A percentile compares a stretch with the other conserved stretches of the same genome.
Evolutionary conservation across 2,113 vertebrate species (phyloP).

Genomic region (Onychostruthus taczanowskii): DNA sequence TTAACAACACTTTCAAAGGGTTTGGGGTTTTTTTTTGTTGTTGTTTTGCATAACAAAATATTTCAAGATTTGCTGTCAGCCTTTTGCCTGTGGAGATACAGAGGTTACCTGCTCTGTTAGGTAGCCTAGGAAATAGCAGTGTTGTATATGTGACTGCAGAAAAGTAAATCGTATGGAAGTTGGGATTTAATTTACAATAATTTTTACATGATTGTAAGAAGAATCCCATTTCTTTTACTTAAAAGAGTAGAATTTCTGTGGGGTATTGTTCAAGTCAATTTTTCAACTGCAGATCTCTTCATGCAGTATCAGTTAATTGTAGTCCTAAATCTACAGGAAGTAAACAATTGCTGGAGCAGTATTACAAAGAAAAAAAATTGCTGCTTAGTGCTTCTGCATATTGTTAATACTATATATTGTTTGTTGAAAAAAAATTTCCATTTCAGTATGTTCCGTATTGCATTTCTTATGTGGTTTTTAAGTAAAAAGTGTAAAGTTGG

Average conservation of each 20-base stretch:
- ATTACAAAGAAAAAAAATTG: conserved; percentile 13
- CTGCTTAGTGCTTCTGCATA: conserved; percentile 69
- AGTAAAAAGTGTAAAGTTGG: conserved; percentile 70
- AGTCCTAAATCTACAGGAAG: conserved; percentile 9
- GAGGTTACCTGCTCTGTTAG: conserved; percentile 48
- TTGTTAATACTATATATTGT: conserved; percentile 59
- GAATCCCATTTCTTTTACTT: conserved; percentile 31
- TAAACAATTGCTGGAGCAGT: conserved; percentile 47
- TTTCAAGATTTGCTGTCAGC: conserved; percentile 15
- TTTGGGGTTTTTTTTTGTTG: not conserved
- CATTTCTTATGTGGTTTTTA: conserved; percentile 75
- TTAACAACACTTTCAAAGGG: conserved; percentile 44
- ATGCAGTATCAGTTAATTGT: conserved; percentile 25
- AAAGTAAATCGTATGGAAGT: conserved; percentile 21
- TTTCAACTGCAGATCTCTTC: conserved; percentile 51
- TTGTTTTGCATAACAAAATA: conserved; percentile 2
- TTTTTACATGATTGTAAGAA: conserved; percentile 53
- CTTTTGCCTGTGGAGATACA: conserved; percentile 61
- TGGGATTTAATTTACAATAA: conserved; percentile 59
- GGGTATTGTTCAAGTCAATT: conserved; percentile 31
- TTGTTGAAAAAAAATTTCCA: conserved; percentile 54
- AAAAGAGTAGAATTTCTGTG: conserved; percentile 46
- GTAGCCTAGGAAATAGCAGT: conserved; percentile 50
- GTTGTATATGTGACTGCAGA: not conserved
- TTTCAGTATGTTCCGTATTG: conserved; percentile 68